Evolutionary conservation across 2,888 invertebrate genomes (phyloP).

Genomic region (Drosophila mimica): DNA sequence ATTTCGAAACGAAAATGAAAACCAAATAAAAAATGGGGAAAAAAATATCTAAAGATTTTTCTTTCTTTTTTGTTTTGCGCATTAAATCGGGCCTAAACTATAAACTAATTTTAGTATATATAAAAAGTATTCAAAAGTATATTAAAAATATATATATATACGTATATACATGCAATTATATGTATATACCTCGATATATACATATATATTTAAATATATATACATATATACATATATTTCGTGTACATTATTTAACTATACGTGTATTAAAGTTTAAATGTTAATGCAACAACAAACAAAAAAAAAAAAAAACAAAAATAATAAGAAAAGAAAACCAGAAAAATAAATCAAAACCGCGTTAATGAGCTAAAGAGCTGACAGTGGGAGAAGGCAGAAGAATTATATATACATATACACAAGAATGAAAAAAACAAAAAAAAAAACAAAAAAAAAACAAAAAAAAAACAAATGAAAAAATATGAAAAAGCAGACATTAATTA

Average conservation of each 20-base stretch:
- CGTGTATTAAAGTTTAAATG: slow-evolving; percentile 77
- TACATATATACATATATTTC: slow-evolving; percentile 54
- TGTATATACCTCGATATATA: slow-evolving; percentile 29
- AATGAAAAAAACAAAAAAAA: slow-evolving; percentile 32
- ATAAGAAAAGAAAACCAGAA: slow-evolving; percentile 20
- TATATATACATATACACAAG: slow-evolving; percentile 65
- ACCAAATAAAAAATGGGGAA: slow-evolving; percentile 30
- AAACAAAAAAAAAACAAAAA: slow-evolving; percentile 12
- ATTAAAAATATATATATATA: slow-evolving; percentile 41
- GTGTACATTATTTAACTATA: slow-evolving; percentile 81
- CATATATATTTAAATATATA: slow-evolving; percentile 44
- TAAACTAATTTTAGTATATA: slow-evolving; percentile 72
- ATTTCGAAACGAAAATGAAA: slow-evolving; percentile 53
- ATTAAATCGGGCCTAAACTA: slow-evolving; percentile 70
- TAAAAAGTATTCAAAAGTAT: slow-evolving; percentile 48
- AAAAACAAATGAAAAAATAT: slow-evolving; percentile 17
- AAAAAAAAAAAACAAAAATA: slow-evolving; percentile 24
- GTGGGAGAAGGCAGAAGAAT: slow-evolving; percentile 40
- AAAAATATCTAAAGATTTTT: slow-evolving; percentile 41
- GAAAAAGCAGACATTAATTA: slow-evolving; percentile 52
- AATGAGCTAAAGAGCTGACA: slow-evolving; percentile 28
- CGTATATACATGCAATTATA: slow-evolving; percentile 42
- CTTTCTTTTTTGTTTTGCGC: slow-evolving; percentile 42
- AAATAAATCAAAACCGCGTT: slow-evolving; percentile 52
- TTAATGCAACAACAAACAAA: slow-evolving; percentile 53